Conservation (phyloP, 2,888 invertebrate species). For the Amaurobius ferox region DNA sequence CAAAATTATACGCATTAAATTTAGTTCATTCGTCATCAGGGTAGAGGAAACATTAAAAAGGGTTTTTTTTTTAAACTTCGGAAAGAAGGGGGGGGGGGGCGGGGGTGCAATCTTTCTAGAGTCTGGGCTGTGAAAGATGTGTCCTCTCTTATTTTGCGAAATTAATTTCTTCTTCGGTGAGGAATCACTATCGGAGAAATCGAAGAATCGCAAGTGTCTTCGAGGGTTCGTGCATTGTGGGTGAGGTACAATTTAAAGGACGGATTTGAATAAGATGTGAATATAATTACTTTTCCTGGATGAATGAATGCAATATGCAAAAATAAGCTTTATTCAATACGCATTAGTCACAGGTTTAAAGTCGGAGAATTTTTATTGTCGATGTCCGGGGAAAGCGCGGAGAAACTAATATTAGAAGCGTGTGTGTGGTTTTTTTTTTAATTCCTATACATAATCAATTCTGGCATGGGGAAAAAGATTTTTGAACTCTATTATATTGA, state of each 20-base stretch:
- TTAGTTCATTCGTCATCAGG: conserved; percentile 10
- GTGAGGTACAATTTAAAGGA: conserved; percentile 14
- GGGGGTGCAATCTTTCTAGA: not conserved
- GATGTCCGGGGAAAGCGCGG: not conserved
- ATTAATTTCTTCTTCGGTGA: conserved; percentile 3
- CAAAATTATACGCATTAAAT: conserved; percentile 16
- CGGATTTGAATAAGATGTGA: conserved; percentile 12
- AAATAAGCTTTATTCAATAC: conserved; percentile 18
- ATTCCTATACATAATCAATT: not conserved
- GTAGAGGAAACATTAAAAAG: not conserved
- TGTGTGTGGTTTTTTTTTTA: not conserved
- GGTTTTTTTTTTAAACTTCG: not conserved
- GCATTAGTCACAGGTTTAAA: conserved; percentile 13
- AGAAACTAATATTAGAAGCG: not conserved
- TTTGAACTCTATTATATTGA: no score
- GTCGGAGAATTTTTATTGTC: conserved; percentile 12
- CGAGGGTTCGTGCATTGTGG: not conserved
- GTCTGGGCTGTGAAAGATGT: not conserved
- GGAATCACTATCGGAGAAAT: not conserved
- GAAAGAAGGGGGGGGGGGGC: not conserved
- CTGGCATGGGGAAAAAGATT: no score
- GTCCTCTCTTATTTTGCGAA: conserved; percentile 11
- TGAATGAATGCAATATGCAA: conserved; percentile 16
- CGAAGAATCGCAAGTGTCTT: not conserved
- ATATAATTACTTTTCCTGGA: conserved; percentile 12